Conservation (phyloP, 2,888 invertebrate genomes). For the Scaptomyza parva region DNA sequence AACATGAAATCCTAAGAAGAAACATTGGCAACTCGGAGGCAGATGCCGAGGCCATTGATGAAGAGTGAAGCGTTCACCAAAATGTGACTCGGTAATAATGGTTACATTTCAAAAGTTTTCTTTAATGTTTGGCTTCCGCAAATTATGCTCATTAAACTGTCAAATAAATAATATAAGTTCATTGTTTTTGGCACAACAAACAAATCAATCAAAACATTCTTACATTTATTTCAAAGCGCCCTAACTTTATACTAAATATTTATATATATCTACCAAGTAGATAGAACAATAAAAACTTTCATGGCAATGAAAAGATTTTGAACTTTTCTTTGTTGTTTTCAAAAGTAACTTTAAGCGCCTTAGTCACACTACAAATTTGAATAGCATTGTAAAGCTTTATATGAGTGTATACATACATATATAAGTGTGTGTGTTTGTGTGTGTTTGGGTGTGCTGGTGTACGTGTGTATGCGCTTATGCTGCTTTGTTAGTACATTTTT, state of each 20-base stretch:
- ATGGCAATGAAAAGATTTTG: background rate
- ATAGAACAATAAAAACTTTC: background rate
- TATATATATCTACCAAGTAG: too few relatives aligned
- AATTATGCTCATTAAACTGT: conserved; percentile 11
- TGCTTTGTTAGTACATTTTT: conserved; percentile 79
- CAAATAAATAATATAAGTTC: conserved; percentile 11
- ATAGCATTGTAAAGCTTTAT: conserved; percentile 17
- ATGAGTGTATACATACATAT: background rate
- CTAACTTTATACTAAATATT: too few relatives aligned
- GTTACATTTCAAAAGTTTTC: background rate
- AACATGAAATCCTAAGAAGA: conserved; percentile 35
- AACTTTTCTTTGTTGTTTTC: background rate
- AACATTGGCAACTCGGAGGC: conserved; percentile 9
- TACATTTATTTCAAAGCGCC: background rate
- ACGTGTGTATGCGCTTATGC: conserved; percentile 35
- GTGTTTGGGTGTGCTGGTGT: conserved; percentile 6
- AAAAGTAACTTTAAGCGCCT: background rate
- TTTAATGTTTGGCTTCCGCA: background rate
- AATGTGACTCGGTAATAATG: conserved; percentile 8
- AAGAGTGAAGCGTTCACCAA: background rate
- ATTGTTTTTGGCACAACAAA: conserved; percentile 6
- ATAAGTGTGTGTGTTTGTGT: background rate
- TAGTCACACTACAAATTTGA: conserved; percentile 25
- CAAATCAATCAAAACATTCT: conserved; percentile 3
- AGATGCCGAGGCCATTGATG: conserved; percentile 1